A percentile compares a stretch with the other conserved stretches of the same genome.
Conservation (phyloP, 1,140 invertebrate species). For the Glossosoma conforme region DNA sequence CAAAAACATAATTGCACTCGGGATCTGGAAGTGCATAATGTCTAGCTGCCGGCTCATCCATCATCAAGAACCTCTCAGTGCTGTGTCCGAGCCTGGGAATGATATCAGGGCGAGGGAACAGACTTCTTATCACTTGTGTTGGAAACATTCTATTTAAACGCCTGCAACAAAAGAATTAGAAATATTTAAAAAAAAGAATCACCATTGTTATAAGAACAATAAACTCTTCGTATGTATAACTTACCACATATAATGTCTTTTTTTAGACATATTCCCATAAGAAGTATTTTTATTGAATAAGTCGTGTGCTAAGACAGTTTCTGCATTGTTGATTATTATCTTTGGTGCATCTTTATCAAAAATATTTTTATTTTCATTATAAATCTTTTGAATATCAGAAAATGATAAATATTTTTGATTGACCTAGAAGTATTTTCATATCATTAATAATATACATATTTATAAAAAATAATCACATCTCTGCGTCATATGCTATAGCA, state of each 20-base stretch:
- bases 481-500: too few species aligned
- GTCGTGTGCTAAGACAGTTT: conserved; percentile 22
- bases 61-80: conserved; percentile 65
- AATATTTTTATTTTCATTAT: conserved; percentile 39
- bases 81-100: conserved; percentile 61
- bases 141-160: conserved; percentile 66
- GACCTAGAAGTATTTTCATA: conserved; percentile 27
- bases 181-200: not conserved
- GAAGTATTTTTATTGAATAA: conserved; percentile 18
- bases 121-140: conserved; percentile 56
- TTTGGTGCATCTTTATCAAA: conserved; percentile 53
- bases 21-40: conserved; percentile 62
- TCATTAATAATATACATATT: not conserved
- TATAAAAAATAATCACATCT: not conserved
- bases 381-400: conserved; percentile 39
- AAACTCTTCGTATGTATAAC: conserved; percentile 3
- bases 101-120: conserved; percentile 60
- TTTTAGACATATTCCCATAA: conserved; percentile 4
- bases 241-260: conserved; percentile 17
- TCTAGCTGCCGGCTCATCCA: conserved; percentile 58
- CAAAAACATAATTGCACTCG: conserved; percentile 70
- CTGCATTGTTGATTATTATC: conserved; percentile 50
- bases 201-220: not conserved
- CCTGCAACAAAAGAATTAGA: conserved; percentile 43
- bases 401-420: conserved; percentile 35